Evolutionary conservation across 2,888 invertebrate species (phyloP).

Genomic region (Bruchidius siliquastri): DNA sequence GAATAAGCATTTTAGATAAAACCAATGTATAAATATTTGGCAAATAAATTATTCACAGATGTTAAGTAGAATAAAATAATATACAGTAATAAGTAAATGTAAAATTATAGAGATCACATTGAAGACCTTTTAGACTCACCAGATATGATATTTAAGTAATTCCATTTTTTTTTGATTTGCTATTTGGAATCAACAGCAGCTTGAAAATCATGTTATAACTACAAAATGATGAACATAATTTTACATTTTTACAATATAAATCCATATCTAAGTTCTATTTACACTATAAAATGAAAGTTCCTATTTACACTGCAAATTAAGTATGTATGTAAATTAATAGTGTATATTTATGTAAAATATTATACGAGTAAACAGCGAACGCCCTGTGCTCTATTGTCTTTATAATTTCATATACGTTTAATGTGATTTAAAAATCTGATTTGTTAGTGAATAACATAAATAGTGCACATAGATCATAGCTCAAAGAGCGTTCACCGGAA

Average conservation of each 20-base stretch:
- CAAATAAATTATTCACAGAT: not conserved
- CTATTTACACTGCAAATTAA: conserved; percentile 22
- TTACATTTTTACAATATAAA: conserved; percentile 31
- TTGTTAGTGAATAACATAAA: not conserved
- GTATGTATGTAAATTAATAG: conserved; percentile 1
- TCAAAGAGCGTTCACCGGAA: not conserved
- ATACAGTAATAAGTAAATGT: not conserved
- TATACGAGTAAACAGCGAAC: not conserved
- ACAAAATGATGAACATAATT: conserved; percentile 22
- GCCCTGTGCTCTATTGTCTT: not conserved
- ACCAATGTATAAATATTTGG: not conserved
- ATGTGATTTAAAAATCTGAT: not conserved
- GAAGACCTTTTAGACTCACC: conserved; percentile 9
- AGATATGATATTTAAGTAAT: conserved; percentile 1
- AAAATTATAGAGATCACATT: conserved; percentile 12
- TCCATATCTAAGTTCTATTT: conserved; percentile 33
- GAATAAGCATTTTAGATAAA: not conserved
- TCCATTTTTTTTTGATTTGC: conserved; percentile 4
- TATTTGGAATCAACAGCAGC: conserved; percentile 10
- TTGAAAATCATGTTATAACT: conserved; percentile 11
- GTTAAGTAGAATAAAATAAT: not conserved
- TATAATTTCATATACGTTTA: not conserved
- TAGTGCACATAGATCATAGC: not conserved
- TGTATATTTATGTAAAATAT: not conserved
- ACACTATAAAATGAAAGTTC: conserved; percentile 30